phyloP scores from a whole-genome alignment of 1,140 invertebrate genomes.

The Rhopalosiphum padi region DNA sequence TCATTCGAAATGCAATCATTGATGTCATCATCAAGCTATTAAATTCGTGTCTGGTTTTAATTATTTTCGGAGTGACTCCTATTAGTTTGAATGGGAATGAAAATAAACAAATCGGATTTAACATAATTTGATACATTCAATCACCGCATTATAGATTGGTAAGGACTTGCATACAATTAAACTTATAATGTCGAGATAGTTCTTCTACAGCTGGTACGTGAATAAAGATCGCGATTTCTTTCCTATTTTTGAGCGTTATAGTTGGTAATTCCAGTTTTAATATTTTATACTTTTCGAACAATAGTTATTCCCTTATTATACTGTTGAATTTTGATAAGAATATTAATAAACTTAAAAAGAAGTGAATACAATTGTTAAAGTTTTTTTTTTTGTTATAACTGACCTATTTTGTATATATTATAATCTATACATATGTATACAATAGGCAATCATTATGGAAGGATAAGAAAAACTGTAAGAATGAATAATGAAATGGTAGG shows the following conservation, averaged over 20 bases:
- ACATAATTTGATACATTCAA: not conserved
- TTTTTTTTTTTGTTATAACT: no score
- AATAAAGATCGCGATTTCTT: not conserved
- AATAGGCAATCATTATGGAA: no score
- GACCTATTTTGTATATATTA: no score
- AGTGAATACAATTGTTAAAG: not conserved
- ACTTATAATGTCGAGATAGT: not conserved
- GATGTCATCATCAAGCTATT: not conserved
- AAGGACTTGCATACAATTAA: not conserved
- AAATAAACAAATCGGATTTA: not conserved
- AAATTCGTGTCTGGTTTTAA: not conserved
- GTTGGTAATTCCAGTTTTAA: constrained; percentile 16
- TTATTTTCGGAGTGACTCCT: not conserved
- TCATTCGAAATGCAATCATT: not conserved
- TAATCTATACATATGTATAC: no score
- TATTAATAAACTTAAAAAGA: not conserved
- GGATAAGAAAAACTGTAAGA: no score
- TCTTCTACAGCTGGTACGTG: not conserved
- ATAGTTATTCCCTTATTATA: not conserved
- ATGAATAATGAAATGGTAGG: no score
- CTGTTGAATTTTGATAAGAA: not conserved
- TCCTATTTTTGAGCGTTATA: constrained; percentile 4
- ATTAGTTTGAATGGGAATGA: not conserved
- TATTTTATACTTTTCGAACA: not conserved
- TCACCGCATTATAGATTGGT: not conserved